These are phyloP conservation scores for Eriocheir sinensis DNA, from an alignment of 1,140 invertebrate species.

Conservation along the genomic window DNA sequence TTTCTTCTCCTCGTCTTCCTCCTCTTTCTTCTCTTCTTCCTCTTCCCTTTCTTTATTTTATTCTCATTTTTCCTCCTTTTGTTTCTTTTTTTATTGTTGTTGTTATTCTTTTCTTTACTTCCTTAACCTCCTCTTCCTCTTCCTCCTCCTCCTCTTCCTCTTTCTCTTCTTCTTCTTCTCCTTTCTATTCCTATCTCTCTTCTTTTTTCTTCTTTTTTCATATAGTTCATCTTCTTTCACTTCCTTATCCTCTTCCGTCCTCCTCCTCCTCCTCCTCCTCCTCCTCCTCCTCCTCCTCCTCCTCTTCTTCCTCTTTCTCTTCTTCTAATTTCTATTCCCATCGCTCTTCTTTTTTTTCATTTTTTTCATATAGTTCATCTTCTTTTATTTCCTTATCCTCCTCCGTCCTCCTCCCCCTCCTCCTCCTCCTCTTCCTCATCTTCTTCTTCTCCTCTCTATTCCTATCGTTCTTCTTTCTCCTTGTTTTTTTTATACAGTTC, in stretches of 20 bases:
- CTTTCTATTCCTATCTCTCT: not conserved
- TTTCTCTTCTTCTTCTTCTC: not conserved
- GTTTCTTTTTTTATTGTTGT: too few relatives aligned
- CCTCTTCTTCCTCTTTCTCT: not conserved
- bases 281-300: constrained; percentile 3
- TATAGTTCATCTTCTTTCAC: not conserved
- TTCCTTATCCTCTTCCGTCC: not conserved
- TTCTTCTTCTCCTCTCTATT: not conserved
- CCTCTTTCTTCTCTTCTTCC: too few relatives aligned
- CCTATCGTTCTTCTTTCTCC: too few relatives aligned
- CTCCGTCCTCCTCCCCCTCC: not conserved
- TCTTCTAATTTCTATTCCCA: not conserved
- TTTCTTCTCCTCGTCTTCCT: not conserved
- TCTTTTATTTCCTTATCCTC: not conserved
- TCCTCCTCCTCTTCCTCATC: not conserved
- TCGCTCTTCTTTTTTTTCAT: constrained; percentile 5
- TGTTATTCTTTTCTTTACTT: too few relatives aligned
- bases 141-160: constrained; percentile 19
- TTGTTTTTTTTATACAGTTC: too few relatives aligned
- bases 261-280: not conserved
- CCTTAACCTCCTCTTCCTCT: too few relatives aligned
- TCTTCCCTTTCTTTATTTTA: too few relatives aligned
- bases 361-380: not conserved
- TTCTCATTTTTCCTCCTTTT: too few relatives aligned
- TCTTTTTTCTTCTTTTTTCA: not conserved